These are phyloP conservation scores for Auanema sp. DNA, from an alignment of 2,888 invertebrate species.

Conservation along the genomic window DNA sequence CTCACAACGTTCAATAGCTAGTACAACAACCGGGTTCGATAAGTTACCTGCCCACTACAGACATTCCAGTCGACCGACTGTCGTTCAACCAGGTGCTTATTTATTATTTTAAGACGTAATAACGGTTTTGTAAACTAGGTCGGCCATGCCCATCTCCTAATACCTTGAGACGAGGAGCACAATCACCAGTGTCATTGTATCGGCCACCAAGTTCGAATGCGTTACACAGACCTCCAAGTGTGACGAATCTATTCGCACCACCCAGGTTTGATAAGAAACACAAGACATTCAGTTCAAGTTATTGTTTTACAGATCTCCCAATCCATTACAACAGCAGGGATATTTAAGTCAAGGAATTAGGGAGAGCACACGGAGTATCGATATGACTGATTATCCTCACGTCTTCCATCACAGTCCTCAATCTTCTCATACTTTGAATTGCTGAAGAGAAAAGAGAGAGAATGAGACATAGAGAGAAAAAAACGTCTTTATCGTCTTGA, in stretches of 20 bases:
- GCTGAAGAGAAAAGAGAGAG: not conserved
- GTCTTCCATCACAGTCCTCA: slow-evolving; percentile 1
- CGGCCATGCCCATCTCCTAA: slow-evolving; percentile 19
- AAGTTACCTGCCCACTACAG: slow-evolving; percentile 54
- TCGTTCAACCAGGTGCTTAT: slow-evolving; percentile 45
- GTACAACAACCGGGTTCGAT: slow-evolving; percentile 33
- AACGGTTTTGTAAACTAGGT: slow-evolving; percentile 5
- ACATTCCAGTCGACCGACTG: slow-evolving; percentile 47
- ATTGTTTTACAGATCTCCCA: slow-evolving; percentile 14
- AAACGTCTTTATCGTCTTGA: not conserved
- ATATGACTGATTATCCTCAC: slow-evolving; percentile 9
- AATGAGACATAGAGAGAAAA: slow-evolving; percentile 2
- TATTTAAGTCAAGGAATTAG: slow-evolving; percentile 32
- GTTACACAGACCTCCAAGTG: slow-evolving; percentile 34
- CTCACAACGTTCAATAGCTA: slow-evolving; percentile 44
- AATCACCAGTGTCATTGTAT: slow-evolving; percentile 41
- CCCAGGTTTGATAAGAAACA: slow-evolving; percentile 15
- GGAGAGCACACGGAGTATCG: slow-evolving; percentile 34
- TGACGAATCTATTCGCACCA: slow-evolving; percentile 38
- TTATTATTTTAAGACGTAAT: not conserved
- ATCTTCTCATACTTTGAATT: not conserved
- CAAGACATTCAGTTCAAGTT: not conserved
- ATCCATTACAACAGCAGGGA: slow-evolving; percentile 26
- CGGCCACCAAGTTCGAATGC: slow-evolving; percentile 29
- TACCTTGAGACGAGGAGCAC: slow-evolving; percentile 28